A percentile compares a stretch with the other conserved stretches of the same genome.
Conservation (phyloP, 1,140 invertebrate species). For the Penaeus indicus region DNA sequence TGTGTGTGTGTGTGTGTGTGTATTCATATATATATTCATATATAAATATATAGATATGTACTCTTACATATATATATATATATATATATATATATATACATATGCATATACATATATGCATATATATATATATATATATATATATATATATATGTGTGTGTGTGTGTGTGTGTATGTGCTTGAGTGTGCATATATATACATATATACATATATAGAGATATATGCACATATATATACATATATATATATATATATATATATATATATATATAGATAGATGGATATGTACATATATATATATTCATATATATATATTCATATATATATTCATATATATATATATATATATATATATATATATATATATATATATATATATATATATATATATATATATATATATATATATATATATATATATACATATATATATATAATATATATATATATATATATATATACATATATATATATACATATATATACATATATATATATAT, state of each 20-base stretch:
- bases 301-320: conserved; percentile 1
- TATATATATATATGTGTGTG: conserved; percentile 14
- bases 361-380: conserved; percentile 14
- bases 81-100: not conserved
- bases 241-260: too few species aligned
- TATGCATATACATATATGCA: not conserved
- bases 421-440: conserved; percentile 14
- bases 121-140: conserved; percentile 14
- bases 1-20: not conserved
- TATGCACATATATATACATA: too few species aligned
- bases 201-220: too few species aligned
- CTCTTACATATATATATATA: not conserved
- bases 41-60: conserved; percentile 13
- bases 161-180: conserved; percentile 5
- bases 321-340: conserved; percentile 7
- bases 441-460: conserved; percentile 14
- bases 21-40: conserved; percentile 14
- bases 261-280: too few species aligned
- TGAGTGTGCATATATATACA: conserved; percentile 4
- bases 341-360: conserved; percentile 14
- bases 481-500: too few species aligned
- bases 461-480: too few species aligned
- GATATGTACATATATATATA: conserved; percentile 14
- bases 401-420: conserved; percentile 14
- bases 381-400: conserved; percentile 14